phyloP scores from a whole-genome alignment of 2,888 invertebrate species.

The Dusona sp. region DNA sequence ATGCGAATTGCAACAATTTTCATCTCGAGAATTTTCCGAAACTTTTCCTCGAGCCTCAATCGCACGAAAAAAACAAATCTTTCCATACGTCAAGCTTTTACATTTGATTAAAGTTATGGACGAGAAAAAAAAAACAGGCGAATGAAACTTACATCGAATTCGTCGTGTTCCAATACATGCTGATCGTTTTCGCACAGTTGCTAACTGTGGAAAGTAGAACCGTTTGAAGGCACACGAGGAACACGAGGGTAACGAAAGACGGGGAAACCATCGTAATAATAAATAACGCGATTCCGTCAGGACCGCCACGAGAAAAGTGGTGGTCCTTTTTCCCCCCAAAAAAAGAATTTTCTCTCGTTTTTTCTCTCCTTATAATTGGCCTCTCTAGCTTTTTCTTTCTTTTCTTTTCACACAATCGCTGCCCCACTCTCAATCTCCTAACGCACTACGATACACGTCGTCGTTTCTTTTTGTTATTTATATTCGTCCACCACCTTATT shows the following conservation, averaged over 20 bases:
- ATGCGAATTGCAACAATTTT: background rate
- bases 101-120: background rate
- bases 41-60: background rate
- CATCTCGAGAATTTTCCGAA: background rate
- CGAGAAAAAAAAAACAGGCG: background rate
- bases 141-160: conserved; percentile 91
- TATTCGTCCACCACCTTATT: conserved; percentile 74
- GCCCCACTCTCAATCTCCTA: conserved; percentile 63
- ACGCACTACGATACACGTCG: conserved; percentile 70
- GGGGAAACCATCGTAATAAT: conserved; percentile 84
- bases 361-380: conserved; percentile 3
- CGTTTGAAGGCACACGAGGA: conserved; percentile 87
- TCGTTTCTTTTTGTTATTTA: conserved; percentile 63
- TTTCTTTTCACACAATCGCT: conserved; percentile 12
- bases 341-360: conserved; percentile 19
- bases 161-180: conserved; percentile 96
- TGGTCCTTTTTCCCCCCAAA: conserved; percentile 17
- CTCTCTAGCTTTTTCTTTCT: conserved; percentile 6
- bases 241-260: conserved; percentile 83
- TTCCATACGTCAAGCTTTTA: no score
- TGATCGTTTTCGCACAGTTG: conserved; percentile 93
- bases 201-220: conserved; percentile 88
- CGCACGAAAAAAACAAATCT: background rate
- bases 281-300: conserved; percentile 55
- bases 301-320: conserved; percentile 34